Evolutionary conservation across 2,797 vertebrate genomes (phyloP), one percentile per base, ranked within the genome.

Genomic region (Acrossocheilus fasciatus): DNA sequence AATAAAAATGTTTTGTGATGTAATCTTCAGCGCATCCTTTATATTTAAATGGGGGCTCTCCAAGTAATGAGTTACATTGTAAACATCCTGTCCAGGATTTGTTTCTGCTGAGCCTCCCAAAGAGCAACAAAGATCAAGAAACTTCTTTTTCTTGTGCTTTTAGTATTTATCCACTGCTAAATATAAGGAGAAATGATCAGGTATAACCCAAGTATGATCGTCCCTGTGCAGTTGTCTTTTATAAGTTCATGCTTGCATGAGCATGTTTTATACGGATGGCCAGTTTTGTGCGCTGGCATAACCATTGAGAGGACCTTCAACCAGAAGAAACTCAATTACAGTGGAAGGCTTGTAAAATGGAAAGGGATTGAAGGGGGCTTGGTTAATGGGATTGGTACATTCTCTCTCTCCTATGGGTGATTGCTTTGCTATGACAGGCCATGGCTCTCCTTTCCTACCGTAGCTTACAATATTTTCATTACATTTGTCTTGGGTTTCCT

Each of bases 401-500:
- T 64, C 9, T 26, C 23, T 68, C 2, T 68, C 2, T 78, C 6
- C 9, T 52, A 18, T 50, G 15, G 30, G 43, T 80, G 87, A 87
- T 93, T 88, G 82, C 89, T 89, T 87, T 87, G 64, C 41, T 86
- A 84, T 90, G 82, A 59, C 90, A 74, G 34, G 45, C 74, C 14
- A 30, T 73, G 4, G 88, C 57, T 76, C 81, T 88, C 41, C 74
- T 80, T 57, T 77, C 75, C 68, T 78, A 90, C 78, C 12, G 70
- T 68, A 74, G 69, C 86, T 81, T 89, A 72, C 89, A 90, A 92
- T 91, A 88, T 89, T 93, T 86, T 88, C 66, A 81, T 89, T 88
- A 57, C 75, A 87, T 93, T 90, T 86, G 83, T 93, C 91, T 93
- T 91, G 89, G 68, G 88, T 95, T 93, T 92, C 90, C 85, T 89